Conservation (phyloP, 2,888 invertebrate genomes). For the Drosophila anomalata region DNA sequence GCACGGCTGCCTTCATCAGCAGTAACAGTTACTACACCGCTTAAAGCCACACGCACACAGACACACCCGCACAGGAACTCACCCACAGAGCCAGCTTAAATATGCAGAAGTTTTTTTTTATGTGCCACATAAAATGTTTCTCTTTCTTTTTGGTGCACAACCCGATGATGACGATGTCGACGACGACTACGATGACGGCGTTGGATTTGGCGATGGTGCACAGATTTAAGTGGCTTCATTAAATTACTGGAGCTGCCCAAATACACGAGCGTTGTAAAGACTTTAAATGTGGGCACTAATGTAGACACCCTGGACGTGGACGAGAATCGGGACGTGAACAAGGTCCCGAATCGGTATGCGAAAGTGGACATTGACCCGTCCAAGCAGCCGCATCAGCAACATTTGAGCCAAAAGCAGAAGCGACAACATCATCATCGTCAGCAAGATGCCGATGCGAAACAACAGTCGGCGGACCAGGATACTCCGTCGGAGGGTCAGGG, state of each 20-base stretch:
- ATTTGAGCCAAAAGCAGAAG: conserved; percentile 32
- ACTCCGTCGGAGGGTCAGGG: conserved; percentile 42
- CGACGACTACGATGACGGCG: conserved; percentile 1
- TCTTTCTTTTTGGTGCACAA: conserved; percentile 38
- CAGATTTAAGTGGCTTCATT: conserved; percentile 83
- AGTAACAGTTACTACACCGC: conserved; percentile 55
- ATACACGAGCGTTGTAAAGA: conserved; percentile 83
- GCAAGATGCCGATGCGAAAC: conserved; percentile 49
- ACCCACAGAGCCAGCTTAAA: conserved; percentile 45
- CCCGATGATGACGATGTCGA: conserved; percentile 32
- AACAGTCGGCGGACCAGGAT: conserved; percentile 50
- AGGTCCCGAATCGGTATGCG: conserved; percentile 13
- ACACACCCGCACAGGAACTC: conserved; percentile 36
- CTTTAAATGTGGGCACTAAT: conserved; percentile 81
- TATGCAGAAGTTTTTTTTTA: conserved; percentile 65
- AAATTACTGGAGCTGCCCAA: conserved; percentile 82
- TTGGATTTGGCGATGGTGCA: conserved; percentile 39
- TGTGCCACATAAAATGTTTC: conserved; percentile 61
- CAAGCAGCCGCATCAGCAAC: conserved; percentile 68
- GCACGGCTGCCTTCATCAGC: conserved; percentile 55
- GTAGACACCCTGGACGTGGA: conserved; percentile 61
- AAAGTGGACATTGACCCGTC: conserved; percentile 64
- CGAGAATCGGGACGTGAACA: conserved; percentile 38
- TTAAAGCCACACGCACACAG: conserved; percentile 27
- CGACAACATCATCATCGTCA: conserved; percentile 46